Evolutionary conservation across 2,113 vertebrate species (phyloP), one percentile per base, ranked within the genome.

Genomic region (Ciconia maguari): DNA sequence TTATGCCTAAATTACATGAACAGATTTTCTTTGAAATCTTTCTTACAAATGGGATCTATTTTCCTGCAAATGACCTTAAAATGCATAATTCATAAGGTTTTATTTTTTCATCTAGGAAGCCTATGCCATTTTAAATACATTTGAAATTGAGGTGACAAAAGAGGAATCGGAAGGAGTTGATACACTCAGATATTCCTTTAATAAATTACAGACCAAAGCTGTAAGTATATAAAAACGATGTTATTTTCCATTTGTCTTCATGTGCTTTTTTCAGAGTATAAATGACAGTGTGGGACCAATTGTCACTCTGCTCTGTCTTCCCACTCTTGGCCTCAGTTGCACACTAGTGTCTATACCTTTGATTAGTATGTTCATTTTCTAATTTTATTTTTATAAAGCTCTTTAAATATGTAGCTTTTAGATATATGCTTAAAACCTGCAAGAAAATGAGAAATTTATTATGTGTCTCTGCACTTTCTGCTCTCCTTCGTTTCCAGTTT

Each of bases 81-180:
- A 79, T 46, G 10, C 8, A 14, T 48, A 8, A 34, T 90, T 69
- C 20, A 11, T 87, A 21, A 54, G 25, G 36, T 55, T 55, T 51
- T 30, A 10, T 68, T 54, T 90, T 91, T 94, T n/a, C 7, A 64
- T 95, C 25, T 87, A 99, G 99, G 99, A 99, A 96, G 98, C 98
- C 49, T 99, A 98, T 86, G 90, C 96, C 24, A 98, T 99, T 96
- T 97, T 99, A 96, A 96, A 95, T 83, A 93, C 96, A 84, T 98
- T 98, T 97, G 94, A 98, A 93, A 93, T 98, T 46, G 97, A 98
- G 54, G 91, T 99, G 74, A 98, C 98, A 58, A 98, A 98, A 93
- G 98, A 98, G 32, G 99, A 99, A 95, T 97, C 97, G 54, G 98
- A 99, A 90, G 98, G 91, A 22, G 98, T 99, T 87, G 97, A 98